Evolutionary conservation across 2,797 vertebrate genomes (phyloP).

Genomic region (Pteropus rufus): DNA sequence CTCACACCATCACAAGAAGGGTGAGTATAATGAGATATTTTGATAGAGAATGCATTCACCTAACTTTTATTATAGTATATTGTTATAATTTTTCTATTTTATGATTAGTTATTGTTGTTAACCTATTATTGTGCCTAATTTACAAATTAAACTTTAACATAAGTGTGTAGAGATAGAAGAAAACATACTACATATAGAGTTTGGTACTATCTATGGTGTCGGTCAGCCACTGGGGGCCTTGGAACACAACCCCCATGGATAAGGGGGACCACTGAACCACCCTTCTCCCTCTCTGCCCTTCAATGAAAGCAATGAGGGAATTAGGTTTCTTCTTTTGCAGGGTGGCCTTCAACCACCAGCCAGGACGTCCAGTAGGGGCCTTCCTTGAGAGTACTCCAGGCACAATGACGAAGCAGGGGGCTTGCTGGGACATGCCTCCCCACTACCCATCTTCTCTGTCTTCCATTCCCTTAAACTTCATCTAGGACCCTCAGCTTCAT

Average conservation of each 20-base stretch:
- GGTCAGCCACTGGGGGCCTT: not conserved
- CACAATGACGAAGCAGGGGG: not conserved
- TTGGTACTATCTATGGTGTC: not conserved
- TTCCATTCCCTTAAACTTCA: not conserved
- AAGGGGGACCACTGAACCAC: not conserved
- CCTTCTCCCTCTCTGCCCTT: not conserved
- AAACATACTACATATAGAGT: not conserved
- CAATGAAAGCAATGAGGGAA: not conserved
- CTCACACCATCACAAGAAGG: not conserved
- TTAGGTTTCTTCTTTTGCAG: not conserved
- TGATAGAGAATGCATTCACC: not conserved
- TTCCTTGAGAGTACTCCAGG: not conserved
- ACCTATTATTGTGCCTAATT: not conserved
- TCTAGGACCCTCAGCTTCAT: not conserved
- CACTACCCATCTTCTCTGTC: not conserved
- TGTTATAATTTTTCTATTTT: not conserved
- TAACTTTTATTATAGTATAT: not conserved
- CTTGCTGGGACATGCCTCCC: fast-evolving
- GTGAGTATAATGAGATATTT: not conserved
- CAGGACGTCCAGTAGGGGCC: not conserved
- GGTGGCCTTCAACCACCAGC: not conserved
- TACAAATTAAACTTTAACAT: not conserved
- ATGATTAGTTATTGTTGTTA: not conserved
- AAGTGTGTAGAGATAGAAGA: not conserved
- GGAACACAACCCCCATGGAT: no score